Evolutionary conservation across 1,140 invertebrate genomes (phyloP), one percentile per base, ranked within the genome.

Genomic region (Ylistrum balloti): DNA sequence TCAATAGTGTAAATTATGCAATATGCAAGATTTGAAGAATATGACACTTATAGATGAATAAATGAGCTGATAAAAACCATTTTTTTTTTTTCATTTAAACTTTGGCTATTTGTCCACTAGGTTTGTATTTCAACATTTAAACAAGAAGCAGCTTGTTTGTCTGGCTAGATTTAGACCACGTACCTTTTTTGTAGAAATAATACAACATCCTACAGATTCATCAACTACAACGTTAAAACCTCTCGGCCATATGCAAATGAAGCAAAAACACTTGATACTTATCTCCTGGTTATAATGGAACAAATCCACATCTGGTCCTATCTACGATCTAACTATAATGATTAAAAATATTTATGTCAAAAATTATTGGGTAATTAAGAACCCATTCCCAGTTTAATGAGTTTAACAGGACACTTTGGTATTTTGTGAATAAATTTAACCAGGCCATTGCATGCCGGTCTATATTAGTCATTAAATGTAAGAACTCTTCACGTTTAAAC

Each of bases 281-380:
- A 74, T 74, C 56, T 28, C 22, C 22, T 17, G 56, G n/a, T 11
- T n/a, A 28, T 74, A 74, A 74, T 74, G 56, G 56, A 74, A 74
- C n/a, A 74, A 5, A 28, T 3, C 56, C 56, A 74, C 56, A 74
- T 74, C 56, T 74, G 56, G 56, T 74, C n/a, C n/a, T 74, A 74
- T 74, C 56, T 74, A 28, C 17, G 13, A 74, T 74, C 56, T 74
- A 74, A n/a, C 22, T n/a, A 74, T 74, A 74, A 74, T 74, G 56
- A 74, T 74, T 74, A 74, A 74, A 74, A 74, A 74, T 74, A 74
- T 74, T 74, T 74, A 74, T 74, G 56, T 74, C 56, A 74, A 74
- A 74, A 74, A 74, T 74, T 74, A 74, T 74, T n/a, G 56, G 56
- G 56, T 74, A 74, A 74, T 74, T 74, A 74, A 74, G 56, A 74